phyloP scores from a whole-genome alignment of 2,888 invertebrate species.

The Xanthorhoe spadicearia region DNA sequence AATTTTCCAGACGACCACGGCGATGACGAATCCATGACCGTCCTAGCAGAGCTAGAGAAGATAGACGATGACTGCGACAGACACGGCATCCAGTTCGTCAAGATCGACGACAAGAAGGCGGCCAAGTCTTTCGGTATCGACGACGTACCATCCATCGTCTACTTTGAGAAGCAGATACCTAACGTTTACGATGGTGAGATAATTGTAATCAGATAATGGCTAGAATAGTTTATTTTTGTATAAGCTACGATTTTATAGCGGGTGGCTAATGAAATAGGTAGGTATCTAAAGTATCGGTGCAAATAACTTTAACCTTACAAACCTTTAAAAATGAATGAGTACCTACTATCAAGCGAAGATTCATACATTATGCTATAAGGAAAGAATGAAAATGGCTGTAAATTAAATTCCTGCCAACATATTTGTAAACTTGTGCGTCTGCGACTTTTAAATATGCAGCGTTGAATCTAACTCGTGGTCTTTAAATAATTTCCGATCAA shows the following conservation, averaged over 20 bases:
- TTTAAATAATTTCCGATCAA: constrained; percentile 14
- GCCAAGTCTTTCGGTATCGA: constrained; percentile 95
- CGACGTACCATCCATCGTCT: constrained; percentile 92
- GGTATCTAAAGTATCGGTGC: too few species aligned
- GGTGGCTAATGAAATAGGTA: too few species aligned
- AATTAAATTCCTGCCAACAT: constrained; percentile 8
- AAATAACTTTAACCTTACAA: too few species aligned
- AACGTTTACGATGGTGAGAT: constrained; percentile 93
- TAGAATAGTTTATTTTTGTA: too few species aligned
- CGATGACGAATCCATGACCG: constrained; percentile 94
- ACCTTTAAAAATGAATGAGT: too few species aligned
- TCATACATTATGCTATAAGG: too few species aligned
- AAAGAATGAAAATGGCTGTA: background rate
- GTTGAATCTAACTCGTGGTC: constrained; percentile 1
- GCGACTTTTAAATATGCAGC: constrained; percentile 7
- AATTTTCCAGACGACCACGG: constrained; percentile 92
- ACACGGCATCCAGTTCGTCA: constrained; percentile 96
- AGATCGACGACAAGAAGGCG: constrained; percentile 94
- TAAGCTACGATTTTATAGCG: too few species aligned
- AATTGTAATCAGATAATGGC: background rate
- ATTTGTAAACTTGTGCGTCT: background rate
- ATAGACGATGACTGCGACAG: constrained; percentile 97
- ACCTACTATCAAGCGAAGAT: too few species aligned
- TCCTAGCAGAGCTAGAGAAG: constrained; percentile 94
- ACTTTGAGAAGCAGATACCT: constrained; percentile 96